phyloP scores from a whole-genome alignment of 1,140 invertebrate genomes.

The Penaeus vannamei region DNA sequence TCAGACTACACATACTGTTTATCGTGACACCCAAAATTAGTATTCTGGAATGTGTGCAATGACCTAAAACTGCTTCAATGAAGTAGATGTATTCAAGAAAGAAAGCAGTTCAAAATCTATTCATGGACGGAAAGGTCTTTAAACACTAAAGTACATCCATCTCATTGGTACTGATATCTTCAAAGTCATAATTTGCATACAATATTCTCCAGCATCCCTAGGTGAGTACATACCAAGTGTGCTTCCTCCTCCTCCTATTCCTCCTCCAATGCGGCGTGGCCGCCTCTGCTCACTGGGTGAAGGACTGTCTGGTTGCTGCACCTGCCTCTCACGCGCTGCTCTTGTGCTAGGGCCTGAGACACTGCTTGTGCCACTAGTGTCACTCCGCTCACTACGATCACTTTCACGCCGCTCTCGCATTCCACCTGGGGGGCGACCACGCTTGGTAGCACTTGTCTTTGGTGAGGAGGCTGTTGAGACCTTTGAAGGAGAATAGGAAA shows the following conservation, averaged over 20 bases:
- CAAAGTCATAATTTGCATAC: too few relatives aligned
- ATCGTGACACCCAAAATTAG: too few relatives aligned
- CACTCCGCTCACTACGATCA: conserved; percentile 74
- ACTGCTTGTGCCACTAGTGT: conserved; percentile 76
- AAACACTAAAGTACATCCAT: too few relatives aligned
- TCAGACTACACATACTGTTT: too few relatives aligned
- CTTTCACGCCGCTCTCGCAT: conserved; percentile 69
- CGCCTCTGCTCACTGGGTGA: conserved; percentile 71
- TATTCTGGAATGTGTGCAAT: too few relatives aligned
- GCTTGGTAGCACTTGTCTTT: conserved; percentile 57
- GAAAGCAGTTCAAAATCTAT: too few relatives aligned
- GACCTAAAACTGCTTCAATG: too few relatives aligned
- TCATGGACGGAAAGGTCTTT: too few relatives aligned
- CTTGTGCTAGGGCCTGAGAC: conserved; percentile 70
- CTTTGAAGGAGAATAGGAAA: neutral
- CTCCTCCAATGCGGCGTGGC: conserved; percentile 68
- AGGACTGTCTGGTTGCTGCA: conserved; percentile 68
- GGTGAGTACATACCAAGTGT: too few relatives aligned
- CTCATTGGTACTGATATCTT: too few relatives aligned
- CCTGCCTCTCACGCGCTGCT: conserved; percentile 69
- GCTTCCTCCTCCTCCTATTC: neutral
- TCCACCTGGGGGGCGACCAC: conserved; percentile 63
- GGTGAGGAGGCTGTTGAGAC: conserved; percentile 20
- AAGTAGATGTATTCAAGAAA: too few relatives aligned
- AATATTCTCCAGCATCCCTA: too few relatives aligned